Evolutionary conservation across 2,797 vertebrate species (phyloP), one percentile per base, ranked within the genome.

Genomic region (Sebastes variabilis): DNA sequence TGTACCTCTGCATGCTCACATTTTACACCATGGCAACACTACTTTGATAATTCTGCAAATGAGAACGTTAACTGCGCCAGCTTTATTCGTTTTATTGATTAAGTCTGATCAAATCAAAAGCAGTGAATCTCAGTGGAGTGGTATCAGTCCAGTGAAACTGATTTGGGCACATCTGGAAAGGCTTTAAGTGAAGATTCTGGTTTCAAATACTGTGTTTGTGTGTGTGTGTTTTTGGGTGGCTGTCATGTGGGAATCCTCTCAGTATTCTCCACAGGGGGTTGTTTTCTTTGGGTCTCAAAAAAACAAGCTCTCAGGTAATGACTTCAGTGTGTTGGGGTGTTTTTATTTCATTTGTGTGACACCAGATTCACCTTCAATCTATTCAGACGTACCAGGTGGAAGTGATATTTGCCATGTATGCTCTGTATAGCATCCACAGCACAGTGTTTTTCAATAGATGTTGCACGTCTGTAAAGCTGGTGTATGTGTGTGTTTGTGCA

Each of bases 131-230:
- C 8, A 14, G 10, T 30, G 11, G 6, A 61, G 69, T 58, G 74
- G 54, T 68, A 25, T 87, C 58, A 54, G 70, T 86, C 66, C 72
- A 75, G 29, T 66, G 30, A 79, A 86, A 88, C 66, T 72, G 84
- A 92, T 89, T 87, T 85, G 46, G 55, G 64, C 85, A 93, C 95
- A 96, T 95, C 94, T 96, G 95, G 94, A 94, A 95, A 87, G 88
- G 69, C 80, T 96, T 95, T 89, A 64, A 77, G 38, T 32, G 68
- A 83, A 80, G 80, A 71, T 75, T 85, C 72, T 65, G 29, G 77
- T 86, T 86, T 89, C 64, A 88, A 72, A 90, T 80, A 22, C 69
- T 64, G 64, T 80, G 81, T 79, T 79, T 46, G 68, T 74, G 64
- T 79, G 32, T 59, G 67, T 32, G 73, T 76, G 58, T 80, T 24